Evolutionary conservation across 2,113 vertebrate species (phyloP).

Genomic region (Brachirus orientalis): DNA sequence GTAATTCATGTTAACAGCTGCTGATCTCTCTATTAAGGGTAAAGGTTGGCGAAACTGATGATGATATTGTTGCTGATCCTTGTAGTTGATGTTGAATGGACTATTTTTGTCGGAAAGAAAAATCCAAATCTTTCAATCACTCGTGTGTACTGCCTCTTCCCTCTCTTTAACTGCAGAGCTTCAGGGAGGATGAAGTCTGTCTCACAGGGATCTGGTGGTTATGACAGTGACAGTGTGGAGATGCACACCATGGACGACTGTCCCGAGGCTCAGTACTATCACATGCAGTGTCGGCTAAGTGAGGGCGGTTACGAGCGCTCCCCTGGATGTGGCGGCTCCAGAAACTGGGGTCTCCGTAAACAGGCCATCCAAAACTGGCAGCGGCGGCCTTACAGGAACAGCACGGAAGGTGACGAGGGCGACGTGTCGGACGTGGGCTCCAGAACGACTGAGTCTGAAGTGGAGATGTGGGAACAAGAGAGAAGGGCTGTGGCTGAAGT

Average conservation of each 20-base stretch:
- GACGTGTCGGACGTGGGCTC: constrained; percentile 95
- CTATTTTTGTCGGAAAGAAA: too few species aligned
- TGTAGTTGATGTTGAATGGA: too few species aligned
- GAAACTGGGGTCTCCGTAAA: constrained; percentile 91
- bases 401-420: constrained; percentile 95
- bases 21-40: too few species aligned
- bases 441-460: constrained; percentile 94
- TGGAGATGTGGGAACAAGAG: constrained; percentile 91
- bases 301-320: constrained; percentile 82
- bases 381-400: constrained; percentile 93
- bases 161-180: constrained; percentile 77
- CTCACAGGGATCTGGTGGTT: constrained; percentile 93
- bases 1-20: too few species aligned
- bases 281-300: constrained; percentile 81
- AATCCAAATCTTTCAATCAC: too few species aligned
- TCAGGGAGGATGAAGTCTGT: constrained; percentile 88
- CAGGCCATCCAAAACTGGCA: constrained; percentile 99
- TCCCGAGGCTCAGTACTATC: constrained; percentile 83
- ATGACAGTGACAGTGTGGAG: constrained; percentile 95
- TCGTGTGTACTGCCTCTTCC: too few species aligned
- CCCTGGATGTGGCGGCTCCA: constrained; percentile 71
- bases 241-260: constrained; percentile 87
- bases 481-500: constrained; percentile 78
- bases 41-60: too few species aligned
- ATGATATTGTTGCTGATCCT: too few species aligned